phyloP scores from a whole-genome alignment of 2,113 vertebrate genomes.

The Elgaria multicarinata region DNA sequence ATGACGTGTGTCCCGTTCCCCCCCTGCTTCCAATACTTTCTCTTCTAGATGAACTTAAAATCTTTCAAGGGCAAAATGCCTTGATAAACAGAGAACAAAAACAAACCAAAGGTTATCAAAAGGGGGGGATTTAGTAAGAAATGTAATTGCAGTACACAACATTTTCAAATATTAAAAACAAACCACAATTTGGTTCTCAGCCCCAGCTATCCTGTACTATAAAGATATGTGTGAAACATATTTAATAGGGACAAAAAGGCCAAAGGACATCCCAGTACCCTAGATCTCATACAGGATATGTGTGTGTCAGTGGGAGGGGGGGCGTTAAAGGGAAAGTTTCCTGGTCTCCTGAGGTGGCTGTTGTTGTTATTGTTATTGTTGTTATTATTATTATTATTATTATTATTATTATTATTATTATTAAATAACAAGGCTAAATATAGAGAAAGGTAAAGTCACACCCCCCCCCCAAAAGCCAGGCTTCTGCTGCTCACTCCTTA shows the following conservation, averaged over 20 bases:
- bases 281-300: background rate
- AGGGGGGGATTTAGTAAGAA: background rate
- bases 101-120: background rate
- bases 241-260: background rate
- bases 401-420: no score
- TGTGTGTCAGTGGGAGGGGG: background rate
- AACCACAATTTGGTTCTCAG: background rate
- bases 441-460: background rate
- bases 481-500: background rate
- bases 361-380: no score
- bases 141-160: background rate
- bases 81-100: conserved; percentile 27
- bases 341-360: background rate
- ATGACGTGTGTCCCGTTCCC: conserved; percentile 12
- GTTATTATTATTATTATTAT: no score
- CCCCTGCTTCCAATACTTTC: conserved; percentile 48
- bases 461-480: background rate
- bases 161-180: background rate
- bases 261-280: background rate
- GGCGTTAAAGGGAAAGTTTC: background rate
- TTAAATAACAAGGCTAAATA: no score
- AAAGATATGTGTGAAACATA: background rate
- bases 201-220: background rate
- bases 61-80: background rate
- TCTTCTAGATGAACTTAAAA: background rate